Evolutionary conservation across 1,140 invertebrate genomes (phyloP).

Genomic region (Triops longicaudatus): DNA sequence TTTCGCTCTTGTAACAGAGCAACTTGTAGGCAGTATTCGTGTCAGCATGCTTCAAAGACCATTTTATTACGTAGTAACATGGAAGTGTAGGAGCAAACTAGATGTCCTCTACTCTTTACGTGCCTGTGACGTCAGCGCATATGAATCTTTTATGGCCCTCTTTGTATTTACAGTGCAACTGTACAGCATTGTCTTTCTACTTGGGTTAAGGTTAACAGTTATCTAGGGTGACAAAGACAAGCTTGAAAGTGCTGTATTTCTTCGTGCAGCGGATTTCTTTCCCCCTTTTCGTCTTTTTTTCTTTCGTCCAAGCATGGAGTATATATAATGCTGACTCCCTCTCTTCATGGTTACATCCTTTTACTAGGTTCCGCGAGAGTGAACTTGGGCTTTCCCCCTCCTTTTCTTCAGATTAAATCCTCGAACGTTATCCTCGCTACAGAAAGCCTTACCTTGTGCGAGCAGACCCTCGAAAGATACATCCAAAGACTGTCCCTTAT

Average conservation of each 20-base stretch:
- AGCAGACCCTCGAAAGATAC: neutral
- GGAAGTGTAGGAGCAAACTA: too few species aligned
- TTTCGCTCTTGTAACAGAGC: too few species aligned
- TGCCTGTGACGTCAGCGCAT: neutral
- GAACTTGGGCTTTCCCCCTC: neutral
- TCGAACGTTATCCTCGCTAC: neutral
- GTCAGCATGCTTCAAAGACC: too few species aligned
- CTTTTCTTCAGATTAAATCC: conserved; percentile 2
- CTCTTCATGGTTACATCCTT: neutral
- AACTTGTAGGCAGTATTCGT: too few species aligned
- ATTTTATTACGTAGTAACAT: too few species aligned
- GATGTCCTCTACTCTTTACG: neutral
- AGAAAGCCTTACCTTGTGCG: neutral
- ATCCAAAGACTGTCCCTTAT: neutral
- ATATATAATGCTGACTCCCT: neutral
- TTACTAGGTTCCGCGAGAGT: neutral
- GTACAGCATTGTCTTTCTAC: neutral
- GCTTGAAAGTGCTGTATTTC: neutral
- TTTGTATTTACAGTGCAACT: neutral
- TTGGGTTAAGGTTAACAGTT: conserved; percentile 9
- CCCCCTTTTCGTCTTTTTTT: neutral
- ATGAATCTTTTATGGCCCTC: neutral
- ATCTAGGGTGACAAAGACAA: conserved; percentile 8
- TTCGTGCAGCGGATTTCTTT: neutral
- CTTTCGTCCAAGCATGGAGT: neutral